Evolutionary conservation across 2,888 invertebrate species (phyloP), one percentile per base, ranked within the genome.

Genomic region (Ischnura elegans): DNA sequence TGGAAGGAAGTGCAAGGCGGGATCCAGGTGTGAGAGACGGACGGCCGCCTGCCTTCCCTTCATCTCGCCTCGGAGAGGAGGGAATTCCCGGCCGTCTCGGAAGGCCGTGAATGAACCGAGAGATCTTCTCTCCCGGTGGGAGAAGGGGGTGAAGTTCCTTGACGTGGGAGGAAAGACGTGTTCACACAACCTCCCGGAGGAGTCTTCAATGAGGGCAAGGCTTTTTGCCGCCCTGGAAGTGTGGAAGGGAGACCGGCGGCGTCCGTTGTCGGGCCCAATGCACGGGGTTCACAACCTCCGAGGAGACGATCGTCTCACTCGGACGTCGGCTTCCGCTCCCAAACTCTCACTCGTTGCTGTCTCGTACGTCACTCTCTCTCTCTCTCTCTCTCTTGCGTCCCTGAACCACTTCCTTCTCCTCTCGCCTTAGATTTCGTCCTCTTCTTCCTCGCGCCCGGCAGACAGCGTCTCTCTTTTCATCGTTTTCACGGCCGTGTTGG

Each of bases 241-340:
- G 4, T 19, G 0, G 51, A 51, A 1, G 51, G 51, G 13, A 51
- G 85, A n/a, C 25, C 86, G 43, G 25, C 43, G 46, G 45, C n/a
- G 45, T 86, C 86, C 86, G 86, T 42, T 86, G 45, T 46, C 45
- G 5, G 2, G 6, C 46, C 5, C 4, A 19, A 19, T 19, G 19
- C 21, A 21, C 61, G 61, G 61, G 25, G 21, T 19, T 25, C 21
- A 13, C 21, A 25, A 25, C 8, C 21, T 8, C 19, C 13, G 36
- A 29, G 0, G 29, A 36, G 85, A 16, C 8, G 47, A 47, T 5
- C 47, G 47, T 5, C 13, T 13, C 8, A 5, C 47, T 8, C 47
- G 85, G 45, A 46, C 86, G 43, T 42, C 43, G 46, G 45, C n/a
- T 86, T 86, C 86, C 86, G 86, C 45, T 86, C 86, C 86, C 45